phyloP scores from a whole-genome alignment of 2,113 vertebrate species.

The Rhinichthys klamathensis region DNA sequence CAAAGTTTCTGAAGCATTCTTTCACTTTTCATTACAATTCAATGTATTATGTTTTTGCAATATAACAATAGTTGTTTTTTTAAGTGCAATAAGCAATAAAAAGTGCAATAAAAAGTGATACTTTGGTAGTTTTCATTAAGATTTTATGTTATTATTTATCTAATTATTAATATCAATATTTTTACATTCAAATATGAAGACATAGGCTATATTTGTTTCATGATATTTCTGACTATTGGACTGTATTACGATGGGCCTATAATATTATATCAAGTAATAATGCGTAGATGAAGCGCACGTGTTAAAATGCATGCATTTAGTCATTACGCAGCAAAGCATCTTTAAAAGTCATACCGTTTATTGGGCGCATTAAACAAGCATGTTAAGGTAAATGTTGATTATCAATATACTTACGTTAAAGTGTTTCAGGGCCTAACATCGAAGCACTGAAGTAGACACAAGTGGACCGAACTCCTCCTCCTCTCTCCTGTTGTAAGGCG shows the following conservation, averaged over 20 bases:
- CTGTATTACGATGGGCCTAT: background rate
- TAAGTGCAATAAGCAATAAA: too few species aligned
- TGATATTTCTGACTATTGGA: background rate
- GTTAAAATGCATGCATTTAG: too few species aligned
- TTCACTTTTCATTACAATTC: too few species aligned
- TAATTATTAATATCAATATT: too few species aligned
- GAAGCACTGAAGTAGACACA: background rate
- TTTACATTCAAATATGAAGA: background rate
- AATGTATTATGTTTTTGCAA: too few species aligned
- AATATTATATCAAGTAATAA: background rate
- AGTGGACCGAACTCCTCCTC: slow-evolving; percentile 38
- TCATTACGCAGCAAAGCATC: background rate
- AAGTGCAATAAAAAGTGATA: too few species aligned
- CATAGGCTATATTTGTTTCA: background rate
- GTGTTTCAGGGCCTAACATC: background rate
- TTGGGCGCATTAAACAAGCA: background rate
- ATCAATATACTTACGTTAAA: background rate
- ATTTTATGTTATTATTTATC: too few species aligned
- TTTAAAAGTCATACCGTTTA: background rate
- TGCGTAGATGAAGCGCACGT: background rate
- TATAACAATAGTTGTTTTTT: too few species aligned
- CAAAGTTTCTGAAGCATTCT: too few species aligned
- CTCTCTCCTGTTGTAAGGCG: slow-evolving; percentile 37
- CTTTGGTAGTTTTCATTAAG: too few species aligned
- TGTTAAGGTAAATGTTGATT: background rate